Evolutionary conservation across 1,140 invertebrate genomes (phyloP), one percentile per base, ranked within the genome.

Genomic region (Brachionus paranguensis): DNA sequence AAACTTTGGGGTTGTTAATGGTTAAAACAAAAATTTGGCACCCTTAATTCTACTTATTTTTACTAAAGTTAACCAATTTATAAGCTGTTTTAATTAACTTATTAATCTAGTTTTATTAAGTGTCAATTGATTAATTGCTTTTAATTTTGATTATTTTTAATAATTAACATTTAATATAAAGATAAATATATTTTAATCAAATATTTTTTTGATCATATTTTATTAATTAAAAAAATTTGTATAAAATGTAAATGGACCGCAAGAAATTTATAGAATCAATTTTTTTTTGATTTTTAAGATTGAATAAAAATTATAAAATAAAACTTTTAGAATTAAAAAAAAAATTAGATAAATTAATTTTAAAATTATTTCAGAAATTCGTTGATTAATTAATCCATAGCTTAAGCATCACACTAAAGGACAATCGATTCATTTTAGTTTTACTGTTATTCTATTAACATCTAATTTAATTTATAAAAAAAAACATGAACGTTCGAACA

Each of bases 401-500:
- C 24, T 72, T 27, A 43, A 60, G 53, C n/a, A 27, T 60, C 20
- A 60, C 53, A 60, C 53, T 60, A 60, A 14, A 60, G 53, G 53
- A 60, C 53, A 60, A 60, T 60, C 53, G 53, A 60, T 60, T 60
- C 53, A 60, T 60, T 60, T 37, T 60, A 20, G 20, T 60, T 60
- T 60, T 60, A 60, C 53, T 60, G 53, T 60, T 60, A 78, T 55
- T 43, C 12, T 43, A 27, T 78, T 7, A 47, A 43, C 27, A 43
- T 29, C 43, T 78, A 45, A 29, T 55, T 17, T 29, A 55, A 79
- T 14, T 79, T 74, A 45, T 6, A n/a, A 47, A 45, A 74, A 74
- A 76, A 76, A 64, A 81, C 27, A 64, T n/a, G 12, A 81, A 79
- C 10, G 60, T 47, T 20, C 24, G 74, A 78, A 78, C 27, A 53